These are phyloP conservation scores for Drosophila mimetica DNA, from an alignment of 2,888 invertebrate genomes.

Conservation along the genomic window DNA sequence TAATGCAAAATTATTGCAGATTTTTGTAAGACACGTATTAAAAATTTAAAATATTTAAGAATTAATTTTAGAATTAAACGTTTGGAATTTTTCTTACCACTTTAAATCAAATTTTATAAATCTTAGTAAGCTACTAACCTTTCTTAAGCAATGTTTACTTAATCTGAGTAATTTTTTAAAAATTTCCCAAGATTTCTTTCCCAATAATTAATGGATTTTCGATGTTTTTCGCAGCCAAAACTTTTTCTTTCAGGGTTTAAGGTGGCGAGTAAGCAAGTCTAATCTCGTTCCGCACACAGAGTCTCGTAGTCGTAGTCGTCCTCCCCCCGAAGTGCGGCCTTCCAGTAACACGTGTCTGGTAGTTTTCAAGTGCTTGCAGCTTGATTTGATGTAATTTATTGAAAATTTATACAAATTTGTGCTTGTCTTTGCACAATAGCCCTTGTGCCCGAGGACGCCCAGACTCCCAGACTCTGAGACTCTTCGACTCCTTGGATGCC, in stretches of 20 bases:
- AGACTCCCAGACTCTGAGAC: conserved; percentile 5
- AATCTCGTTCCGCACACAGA: conserved; percentile 35
- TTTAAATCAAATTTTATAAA: too few relatives aligned
- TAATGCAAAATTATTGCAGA: too few relatives aligned
- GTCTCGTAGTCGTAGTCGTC: too few relatives aligned
- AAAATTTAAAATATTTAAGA: too few relatives aligned
- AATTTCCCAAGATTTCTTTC: background rate
- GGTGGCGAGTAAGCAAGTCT: conserved; percentile 18
- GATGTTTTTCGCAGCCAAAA: conserved; percentile 1
- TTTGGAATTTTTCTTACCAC: too few relatives aligned
- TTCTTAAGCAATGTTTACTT: too few relatives aligned
- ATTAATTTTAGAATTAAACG: too few relatives aligned
- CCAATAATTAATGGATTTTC: background rate
- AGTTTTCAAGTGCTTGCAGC: conserved; percentile 58
- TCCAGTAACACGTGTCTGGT: conserved; percentile 37
- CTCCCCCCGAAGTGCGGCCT: background rate
- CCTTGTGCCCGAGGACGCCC: conserved; percentile 27
- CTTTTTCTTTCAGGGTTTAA: conserved; percentile 9
- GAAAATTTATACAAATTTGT: conserved; percentile 65
- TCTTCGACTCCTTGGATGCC: conserved; percentile 4
- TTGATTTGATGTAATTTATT: conserved; percentile 69
- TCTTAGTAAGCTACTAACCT: too few relatives aligned
- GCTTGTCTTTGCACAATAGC: conserved; percentile 60
- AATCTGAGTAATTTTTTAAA: too few relatives aligned
- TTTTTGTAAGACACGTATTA: too few relatives aligned